Evolutionary conservation across 2,113 vertebrate genomes (phyloP).

Genomic region (Gulo gulo): DNA sequence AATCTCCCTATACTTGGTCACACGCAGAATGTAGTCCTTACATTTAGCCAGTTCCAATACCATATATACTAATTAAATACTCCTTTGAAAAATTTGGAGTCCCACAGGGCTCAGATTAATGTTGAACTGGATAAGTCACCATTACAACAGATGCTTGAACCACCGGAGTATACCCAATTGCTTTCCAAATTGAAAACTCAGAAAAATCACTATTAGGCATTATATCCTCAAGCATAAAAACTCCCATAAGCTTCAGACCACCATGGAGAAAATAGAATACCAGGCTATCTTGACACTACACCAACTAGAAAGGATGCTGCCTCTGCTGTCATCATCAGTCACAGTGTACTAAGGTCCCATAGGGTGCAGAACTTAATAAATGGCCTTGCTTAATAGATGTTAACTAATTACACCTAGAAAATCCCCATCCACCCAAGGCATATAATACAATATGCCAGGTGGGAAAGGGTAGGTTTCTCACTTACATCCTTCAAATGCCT

Average conservation of each 20-base stretch:
- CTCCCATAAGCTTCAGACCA: neutral
- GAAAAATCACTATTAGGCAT: constrained; percentile 27
- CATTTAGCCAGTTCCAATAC: neutral
- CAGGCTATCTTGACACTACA: neutral
- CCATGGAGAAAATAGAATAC: neutral
- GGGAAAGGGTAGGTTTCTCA: constrained; percentile 1
- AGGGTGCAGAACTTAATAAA: constrained; percentile 24
- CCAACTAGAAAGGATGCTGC: neutral
- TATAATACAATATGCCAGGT: neutral
- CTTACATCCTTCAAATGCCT: neutral
- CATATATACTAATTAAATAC: constrained; percentile 52
- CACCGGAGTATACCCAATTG: constrained; percentile 12
- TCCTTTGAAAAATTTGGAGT: constrained; percentile 47
- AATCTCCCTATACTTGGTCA: neutral
- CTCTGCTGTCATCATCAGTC: constrained; percentile 46
- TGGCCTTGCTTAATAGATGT: constrained; percentile 41
- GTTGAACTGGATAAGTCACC: constrained; percentile 51
- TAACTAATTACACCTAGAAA: constrained; percentile 54
- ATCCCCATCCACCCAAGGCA: constrained; percentile 3
- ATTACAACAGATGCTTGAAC: constrained; percentile 52
- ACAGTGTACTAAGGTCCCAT: constrained; percentile 5
- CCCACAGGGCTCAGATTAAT: constrained; percentile 40
- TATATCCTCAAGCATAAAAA: neutral
- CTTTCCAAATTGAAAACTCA: constrained; percentile 52
- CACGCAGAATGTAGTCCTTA: neutral